These are phyloP conservation scores for Saccostrea echinata DNA, from an alignment of 1,140 invertebrate species.

Conservation along the genomic window DNA sequence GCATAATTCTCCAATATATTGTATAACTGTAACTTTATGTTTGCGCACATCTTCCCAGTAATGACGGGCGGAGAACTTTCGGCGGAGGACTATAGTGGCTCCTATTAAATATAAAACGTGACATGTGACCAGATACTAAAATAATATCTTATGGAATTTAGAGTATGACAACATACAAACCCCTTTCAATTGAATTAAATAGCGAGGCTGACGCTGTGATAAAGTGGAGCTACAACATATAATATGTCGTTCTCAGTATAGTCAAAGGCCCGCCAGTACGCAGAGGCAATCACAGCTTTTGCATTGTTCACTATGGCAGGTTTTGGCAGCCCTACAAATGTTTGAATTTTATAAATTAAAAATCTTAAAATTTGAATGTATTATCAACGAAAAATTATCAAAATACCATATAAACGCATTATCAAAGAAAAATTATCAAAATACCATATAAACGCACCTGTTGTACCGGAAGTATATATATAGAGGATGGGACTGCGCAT, in stretches of 20 bases:
- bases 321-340: slow-evolving; percentile 58
- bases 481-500: slow-evolving; percentile 48
- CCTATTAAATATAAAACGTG: no score
- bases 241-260: slow-evolving; percentile 61
- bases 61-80: no score
- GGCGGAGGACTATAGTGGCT: slow-evolving; percentile 69
- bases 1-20: no score
- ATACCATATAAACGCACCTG: slow-evolving; percentile 47
- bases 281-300: slow-evolving; percentile 37
- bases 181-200: slow-evolving; percentile 53
- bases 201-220: slow-evolving; percentile 68
- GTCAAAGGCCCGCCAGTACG: slow-evolving; percentile 42
- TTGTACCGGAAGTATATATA: slow-evolving; percentile 64
- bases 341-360: background rate
- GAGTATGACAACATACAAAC: no score
- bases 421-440: no score
- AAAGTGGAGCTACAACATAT: slow-evolving; percentile 70
- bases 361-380: no score
- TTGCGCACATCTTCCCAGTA: no score
- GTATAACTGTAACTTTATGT: no score
- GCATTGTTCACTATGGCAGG: slow-evolving; percentile 66
- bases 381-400: no score
- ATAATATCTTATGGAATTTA: no score
- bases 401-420: background rate
- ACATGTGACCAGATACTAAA: no score